phyloP scores from a whole-genome alignment of 53 echinoderm and acorn worm species.

The Paelopatides confundens region DNA sequence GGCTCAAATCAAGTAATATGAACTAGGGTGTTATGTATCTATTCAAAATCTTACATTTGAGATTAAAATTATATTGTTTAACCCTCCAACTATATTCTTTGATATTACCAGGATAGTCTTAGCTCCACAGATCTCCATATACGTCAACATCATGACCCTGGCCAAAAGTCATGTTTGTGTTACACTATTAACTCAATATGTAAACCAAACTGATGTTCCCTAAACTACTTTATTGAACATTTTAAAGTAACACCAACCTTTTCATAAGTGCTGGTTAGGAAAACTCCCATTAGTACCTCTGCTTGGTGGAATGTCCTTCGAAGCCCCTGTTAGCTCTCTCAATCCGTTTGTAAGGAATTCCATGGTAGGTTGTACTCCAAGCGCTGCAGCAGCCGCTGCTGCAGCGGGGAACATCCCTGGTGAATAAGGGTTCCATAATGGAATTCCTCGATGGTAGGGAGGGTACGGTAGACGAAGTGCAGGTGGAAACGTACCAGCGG shows the following conservation, averaged over 20 bases:
- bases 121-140: no score
- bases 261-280: constrained; percentile 64
- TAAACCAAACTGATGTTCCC: no score
- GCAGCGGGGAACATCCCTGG: constrained; percentile 90
- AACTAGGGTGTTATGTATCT: no score
- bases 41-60: no score
- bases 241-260: background rate
- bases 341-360: constrained; percentile 82
- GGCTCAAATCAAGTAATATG: no score
- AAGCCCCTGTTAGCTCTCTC: constrained; percentile 31
- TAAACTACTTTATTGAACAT: no score
- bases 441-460: constrained; percentile 88
- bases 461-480: constrained; percentile 91
- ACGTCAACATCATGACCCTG: no score
- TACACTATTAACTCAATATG: no score
- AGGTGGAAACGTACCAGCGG: constrained; percentile 68
- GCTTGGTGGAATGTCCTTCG: constrained; percentile 50
- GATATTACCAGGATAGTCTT: no score
- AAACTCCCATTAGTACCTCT: constrained; percentile 85
- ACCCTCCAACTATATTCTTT: no score
- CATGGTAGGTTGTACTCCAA: constrained; percentile 83
- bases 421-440: constrained; percentile 95
- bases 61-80: no score
- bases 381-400: constrained; percentile 57
- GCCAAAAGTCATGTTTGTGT: no score